A percentile compares a stretch with the other conserved stretches of the same genome.
Evolutionary conservation across 2,797 vertebrate genomes (phyloP).

Genomic region (Taeniopygia guttata): DNA sequence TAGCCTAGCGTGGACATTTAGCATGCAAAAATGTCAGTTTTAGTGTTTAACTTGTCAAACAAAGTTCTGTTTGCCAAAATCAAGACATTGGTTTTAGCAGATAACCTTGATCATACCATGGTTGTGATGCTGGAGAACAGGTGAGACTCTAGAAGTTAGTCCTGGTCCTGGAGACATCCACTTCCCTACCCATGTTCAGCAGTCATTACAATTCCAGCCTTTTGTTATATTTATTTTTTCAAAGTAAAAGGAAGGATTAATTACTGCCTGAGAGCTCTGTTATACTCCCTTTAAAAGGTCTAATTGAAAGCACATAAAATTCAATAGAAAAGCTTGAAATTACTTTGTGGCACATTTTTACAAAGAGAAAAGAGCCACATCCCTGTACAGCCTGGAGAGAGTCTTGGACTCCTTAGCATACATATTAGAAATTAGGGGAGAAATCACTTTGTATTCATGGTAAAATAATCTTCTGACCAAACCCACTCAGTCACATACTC

Average conservation of each 20-base stretch:
- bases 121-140: neutral
- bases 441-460: neutral
- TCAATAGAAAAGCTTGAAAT: constrained; percentile 4
- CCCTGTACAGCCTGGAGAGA: neutral
- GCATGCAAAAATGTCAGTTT: fast-evolving
- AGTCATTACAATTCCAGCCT: neutral
- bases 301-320: constrained; percentile 2
- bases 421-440: neutral
- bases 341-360: neutral
- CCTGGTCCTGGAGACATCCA: neutral
- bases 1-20: neutral
- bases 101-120: neutral
- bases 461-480: neutral
- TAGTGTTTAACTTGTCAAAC: neutral
- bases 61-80: neutral
- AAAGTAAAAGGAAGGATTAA: neutral
- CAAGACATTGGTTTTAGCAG: neutral
- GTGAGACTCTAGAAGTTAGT: neutral
- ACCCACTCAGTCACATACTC: neutral
- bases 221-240: neutral
- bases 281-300: neutral
- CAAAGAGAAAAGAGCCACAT: neutral
- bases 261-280: neutral
- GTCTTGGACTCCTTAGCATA: neutral
- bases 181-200: neutral